Base-by-base conservation (phyloP, 1,140 invertebrate genomes). In the Scaptomyza hsui region DNA sequence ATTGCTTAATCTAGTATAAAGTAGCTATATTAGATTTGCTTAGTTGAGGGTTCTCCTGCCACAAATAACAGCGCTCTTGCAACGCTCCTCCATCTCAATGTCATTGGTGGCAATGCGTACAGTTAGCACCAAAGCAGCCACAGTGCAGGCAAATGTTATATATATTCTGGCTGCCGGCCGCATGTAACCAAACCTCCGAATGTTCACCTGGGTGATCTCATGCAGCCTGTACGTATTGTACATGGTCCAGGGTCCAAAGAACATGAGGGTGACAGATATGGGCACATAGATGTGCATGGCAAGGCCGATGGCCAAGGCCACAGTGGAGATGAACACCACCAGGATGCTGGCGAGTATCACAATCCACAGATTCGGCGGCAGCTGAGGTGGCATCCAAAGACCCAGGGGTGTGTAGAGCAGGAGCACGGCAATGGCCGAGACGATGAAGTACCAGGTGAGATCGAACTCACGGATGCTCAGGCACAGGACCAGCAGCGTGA, bases 201-300 rank as follows among this genome's bases (percentile, higher is more conserved):
- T 68, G 0, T n/a, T 18, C 0, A 24, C 35, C 2, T 39, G 39
- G 16, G 56, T 3, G 0, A 13, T 18, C 0, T 18, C 10, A n/a
- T 82, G 76, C 12, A 88, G 7, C 0, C 47, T 45, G n/a, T 68
- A 67, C 0, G 68, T 52, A 32, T 76, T 78, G 49, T 65, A 82
- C 56, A 82, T 78, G 6, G 64, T 56, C 82, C 82, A 88, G 3
- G 82, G 82, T 0, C 81, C 81, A 9, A 85, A 85, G 1, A 85
- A 3, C 0, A 65, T 45, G 10, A 81, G 9, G 26, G 48, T 51
- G 2, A 80, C 5, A 15, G 39, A 61, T 2, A 80, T n/a, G 3
- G 77, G 77, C 7, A 85, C 35, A 9, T 78, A 85, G 9, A 68
- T 37, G 29, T 60, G 62, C 82, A 85, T 68, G 12, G 51, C 15